Conservation (phyloP, 2,888 invertebrate genomes). For the Drosophila barbarae region DNA sequence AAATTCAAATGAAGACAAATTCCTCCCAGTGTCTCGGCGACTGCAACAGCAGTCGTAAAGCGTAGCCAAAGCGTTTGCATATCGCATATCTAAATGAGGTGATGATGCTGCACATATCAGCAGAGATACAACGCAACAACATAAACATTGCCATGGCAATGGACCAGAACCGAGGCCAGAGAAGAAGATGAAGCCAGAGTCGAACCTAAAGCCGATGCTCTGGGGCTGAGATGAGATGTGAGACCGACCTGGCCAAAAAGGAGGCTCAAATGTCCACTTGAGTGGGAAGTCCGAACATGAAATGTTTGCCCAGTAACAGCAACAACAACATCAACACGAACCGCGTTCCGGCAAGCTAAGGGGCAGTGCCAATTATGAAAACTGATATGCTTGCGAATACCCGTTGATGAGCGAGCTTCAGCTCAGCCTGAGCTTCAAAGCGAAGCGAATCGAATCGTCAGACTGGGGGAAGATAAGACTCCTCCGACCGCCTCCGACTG, state of each 20-base stretch:
- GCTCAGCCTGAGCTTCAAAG: conserved; percentile 49
- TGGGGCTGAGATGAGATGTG: conserved; percentile 26
- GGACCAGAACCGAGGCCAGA: conserved; percentile 26
- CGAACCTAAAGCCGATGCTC: conserved; percentile 2
- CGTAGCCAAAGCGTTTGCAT: conserved; percentile 64
- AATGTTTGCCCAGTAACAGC: conserved; percentile 71
- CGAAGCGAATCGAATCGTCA: conserved; percentile 46
- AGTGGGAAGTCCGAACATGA: conserved; percentile 73
- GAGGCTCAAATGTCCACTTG: conserved; percentile 74
- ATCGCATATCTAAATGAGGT: conserved; percentile 73
- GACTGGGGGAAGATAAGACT: conserved; percentile 28
- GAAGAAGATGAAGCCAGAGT: neutral
- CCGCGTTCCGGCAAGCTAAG: conserved; percentile 32
- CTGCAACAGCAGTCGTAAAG: conserved; percentile 44
- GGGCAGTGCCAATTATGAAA: conserved; percentile 75
- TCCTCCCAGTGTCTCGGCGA: conserved; percentile 15
- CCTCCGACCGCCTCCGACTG: conserved; percentile 42
- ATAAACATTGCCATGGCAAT: conserved; percentile 40
- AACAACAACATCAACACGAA: conserved; percentile 34
- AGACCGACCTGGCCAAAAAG: conserved; percentile 46
- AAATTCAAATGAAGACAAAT: conserved; percentile 7
- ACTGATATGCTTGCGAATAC: conserved; percentile 74
- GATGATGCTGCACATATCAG: conserved; percentile 74
- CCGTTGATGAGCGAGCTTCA: conserved; percentile 71
- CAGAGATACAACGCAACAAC: conserved; percentile 61